Conservation (phyloP, 2,113 vertebrate genomes). For the Riparia riparia region DNA sequence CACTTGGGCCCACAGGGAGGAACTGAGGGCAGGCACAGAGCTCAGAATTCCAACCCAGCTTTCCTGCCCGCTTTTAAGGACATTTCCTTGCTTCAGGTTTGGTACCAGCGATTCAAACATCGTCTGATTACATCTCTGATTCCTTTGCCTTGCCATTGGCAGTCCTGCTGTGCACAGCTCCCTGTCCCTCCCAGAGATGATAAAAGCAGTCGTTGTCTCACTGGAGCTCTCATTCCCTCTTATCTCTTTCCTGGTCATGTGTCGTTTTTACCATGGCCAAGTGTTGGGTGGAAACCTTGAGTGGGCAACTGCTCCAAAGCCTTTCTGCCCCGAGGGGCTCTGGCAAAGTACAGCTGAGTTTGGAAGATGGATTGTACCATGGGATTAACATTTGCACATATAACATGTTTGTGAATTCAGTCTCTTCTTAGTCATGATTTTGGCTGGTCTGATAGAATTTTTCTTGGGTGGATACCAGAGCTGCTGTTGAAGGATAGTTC, state of each 20-base stretch:
- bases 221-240: neutral
- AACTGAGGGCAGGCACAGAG: neutral
- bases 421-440: slow-evolving; percentile 72
- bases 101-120: neutral
- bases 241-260: neutral
- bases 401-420: slow-evolving; percentile 66
- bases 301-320: neutral
- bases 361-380: slow-evolving; percentile 13
- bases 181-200: neutral
- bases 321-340: neutral
- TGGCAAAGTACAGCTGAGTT: neutral
- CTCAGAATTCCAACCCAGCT: neutral
- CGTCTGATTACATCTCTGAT: neutral
- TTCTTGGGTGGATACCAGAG: slow-evolving; percentile 69
- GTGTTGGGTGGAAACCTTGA: neutral
- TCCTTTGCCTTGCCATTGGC: neutral
- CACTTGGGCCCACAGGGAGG: fast-evolving
- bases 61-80: neutral
- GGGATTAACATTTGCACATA: slow-evolving; percentile 61
- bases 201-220: neutral
- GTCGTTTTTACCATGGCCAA: neutral
- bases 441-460: slow-evolving; percentile 61
- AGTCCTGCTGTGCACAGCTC: neutral
- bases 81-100: neutral
- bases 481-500: slow-evolving; percentile 62